These are phyloP conservation scores for Microctonus brassicae DNA, from an alignment of 2,888 invertebrate species.

Conservation along the genomic window DNA sequence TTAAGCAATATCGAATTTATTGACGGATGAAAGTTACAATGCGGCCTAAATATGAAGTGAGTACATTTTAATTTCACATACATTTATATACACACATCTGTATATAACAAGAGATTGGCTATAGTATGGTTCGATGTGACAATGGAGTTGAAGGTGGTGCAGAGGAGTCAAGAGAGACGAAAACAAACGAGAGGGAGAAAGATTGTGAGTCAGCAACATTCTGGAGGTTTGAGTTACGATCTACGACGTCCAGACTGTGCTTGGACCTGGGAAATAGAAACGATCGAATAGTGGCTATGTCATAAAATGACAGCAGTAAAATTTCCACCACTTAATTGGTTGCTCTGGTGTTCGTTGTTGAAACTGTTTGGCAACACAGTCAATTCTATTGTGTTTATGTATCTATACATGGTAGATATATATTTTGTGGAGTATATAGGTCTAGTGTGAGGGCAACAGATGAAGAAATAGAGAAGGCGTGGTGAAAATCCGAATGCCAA, in stretches of 20 bases:
- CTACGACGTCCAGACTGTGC: constrained; percentile 45
- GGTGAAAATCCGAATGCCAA: no score
- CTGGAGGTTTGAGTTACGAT: constrained; percentile 50
- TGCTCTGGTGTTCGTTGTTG: constrained; percentile 18
- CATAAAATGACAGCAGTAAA: constrained; percentile 51
- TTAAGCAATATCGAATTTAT: constrained; percentile 70
- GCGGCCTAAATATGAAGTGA: constrained; percentile 28
- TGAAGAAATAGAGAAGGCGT: no score
- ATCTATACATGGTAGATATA: not conserved
- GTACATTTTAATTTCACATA: not conserved
- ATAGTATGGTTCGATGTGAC: constrained; percentile 1
- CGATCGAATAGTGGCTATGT: constrained; percentile 59
- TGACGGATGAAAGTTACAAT: constrained; percentile 55
- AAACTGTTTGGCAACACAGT: constrained; percentile 7
- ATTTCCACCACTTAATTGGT: constrained; percentile 43
- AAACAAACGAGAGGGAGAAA: constrained; percentile 29
- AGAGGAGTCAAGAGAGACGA: not conserved
- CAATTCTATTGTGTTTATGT: not conserved
- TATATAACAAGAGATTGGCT: not conserved
- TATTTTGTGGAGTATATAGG: not conserved
- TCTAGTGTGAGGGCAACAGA: no score
- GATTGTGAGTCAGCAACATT: constrained; percentile 49
- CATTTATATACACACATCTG: not conserved
- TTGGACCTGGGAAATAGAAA: constrained; percentile 53
- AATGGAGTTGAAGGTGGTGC: not conserved